phyloP scores from a whole-genome alignment of 2,113 vertebrate genomes.

The Typhlomys cinereus region DNA sequence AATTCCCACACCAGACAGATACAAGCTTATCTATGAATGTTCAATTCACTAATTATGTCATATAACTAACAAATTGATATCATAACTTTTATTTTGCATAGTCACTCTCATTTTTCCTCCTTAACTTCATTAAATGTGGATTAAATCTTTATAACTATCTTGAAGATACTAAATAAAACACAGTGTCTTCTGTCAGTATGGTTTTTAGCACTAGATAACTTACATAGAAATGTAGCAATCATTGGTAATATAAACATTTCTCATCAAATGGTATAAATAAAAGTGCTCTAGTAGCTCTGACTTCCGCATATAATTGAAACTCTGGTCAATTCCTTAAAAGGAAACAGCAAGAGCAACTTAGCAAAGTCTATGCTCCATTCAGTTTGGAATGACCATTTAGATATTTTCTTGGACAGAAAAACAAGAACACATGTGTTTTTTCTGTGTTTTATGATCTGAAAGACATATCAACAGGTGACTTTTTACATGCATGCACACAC shows the following conservation, averaged over 20 bases:
- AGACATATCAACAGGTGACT: constrained; percentile 17
- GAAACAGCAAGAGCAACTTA: neutral
- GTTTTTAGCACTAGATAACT: neutral
- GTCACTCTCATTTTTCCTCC: neutral
- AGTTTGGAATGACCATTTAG: neutral
- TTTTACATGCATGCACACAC: too few relatives aligned
- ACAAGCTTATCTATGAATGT: neutral
- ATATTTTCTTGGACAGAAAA: neutral
- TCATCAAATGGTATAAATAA: neutral
- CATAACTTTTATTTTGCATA: constrained; percentile 26
- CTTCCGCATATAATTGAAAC: constrained; percentile 5
- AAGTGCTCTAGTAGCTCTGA: neutral
- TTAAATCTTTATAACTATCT: neutral
- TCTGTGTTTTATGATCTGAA: neutral
- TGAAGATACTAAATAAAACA: neutral
- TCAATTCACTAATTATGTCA: constrained; percentile 27
- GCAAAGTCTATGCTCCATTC: constrained; percentile 21
- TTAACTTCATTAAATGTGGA: constrained; percentile 12
- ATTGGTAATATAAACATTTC: constrained; percentile 17
- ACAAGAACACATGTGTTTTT: neutral
- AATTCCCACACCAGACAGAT: neutral
- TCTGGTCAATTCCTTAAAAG: neutral
- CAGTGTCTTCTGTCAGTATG: too few relatives aligned
- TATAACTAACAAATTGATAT: constrained; percentile 5
- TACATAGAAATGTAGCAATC: neutral